These are phyloP conservation scores for Scytalopus superciliaris DNA, from an alignment of 2,113 vertebrate genomes.

Conservation along the genomic window DNA sequence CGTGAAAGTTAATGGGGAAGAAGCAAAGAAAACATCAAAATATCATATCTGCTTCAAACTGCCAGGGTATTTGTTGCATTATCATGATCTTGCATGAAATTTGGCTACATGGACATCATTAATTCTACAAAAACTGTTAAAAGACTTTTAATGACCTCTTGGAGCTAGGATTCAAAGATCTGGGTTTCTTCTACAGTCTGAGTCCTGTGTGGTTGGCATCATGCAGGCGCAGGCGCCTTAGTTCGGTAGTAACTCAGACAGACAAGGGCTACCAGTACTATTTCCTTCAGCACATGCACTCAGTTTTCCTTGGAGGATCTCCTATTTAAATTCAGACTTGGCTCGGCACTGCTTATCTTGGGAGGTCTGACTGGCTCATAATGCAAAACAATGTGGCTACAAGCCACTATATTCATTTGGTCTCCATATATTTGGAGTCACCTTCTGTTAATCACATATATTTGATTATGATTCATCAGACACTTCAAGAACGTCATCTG, in stretches of 20 bases:
- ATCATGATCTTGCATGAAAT: neutral
- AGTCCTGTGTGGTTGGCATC: neutral
- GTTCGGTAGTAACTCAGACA: conserved; percentile 29
- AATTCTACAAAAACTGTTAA: neutral
- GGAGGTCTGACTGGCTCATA: conserved; percentile 35
- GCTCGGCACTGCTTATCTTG: conserved; percentile 16
- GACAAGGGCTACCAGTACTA: conserved; percentile 26
- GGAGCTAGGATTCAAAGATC: neutral
- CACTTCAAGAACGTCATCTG: neutral
- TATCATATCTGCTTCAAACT: neutral
- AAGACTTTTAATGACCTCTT: neutral
- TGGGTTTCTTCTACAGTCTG: neutral
- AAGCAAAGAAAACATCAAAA: neutral
- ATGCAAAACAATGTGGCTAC: neutral
- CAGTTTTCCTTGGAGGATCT: conserved; percentile 50
- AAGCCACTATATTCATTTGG: neutral
- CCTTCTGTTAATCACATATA: neutral
- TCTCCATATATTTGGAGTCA: neutral
- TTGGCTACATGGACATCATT: neutral
- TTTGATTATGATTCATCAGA: neutral
- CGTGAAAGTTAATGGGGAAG: neutral
- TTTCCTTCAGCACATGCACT: neutral
- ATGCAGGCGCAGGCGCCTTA: neutral
- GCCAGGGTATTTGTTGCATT: neutral
- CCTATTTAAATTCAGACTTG: conserved; percentile 42